These are phyloP conservation scores for Ceuthmochares aereus DNA, from an alignment of 2,113 vertebrate genomes.

Conservation along the genomic window DNA sequence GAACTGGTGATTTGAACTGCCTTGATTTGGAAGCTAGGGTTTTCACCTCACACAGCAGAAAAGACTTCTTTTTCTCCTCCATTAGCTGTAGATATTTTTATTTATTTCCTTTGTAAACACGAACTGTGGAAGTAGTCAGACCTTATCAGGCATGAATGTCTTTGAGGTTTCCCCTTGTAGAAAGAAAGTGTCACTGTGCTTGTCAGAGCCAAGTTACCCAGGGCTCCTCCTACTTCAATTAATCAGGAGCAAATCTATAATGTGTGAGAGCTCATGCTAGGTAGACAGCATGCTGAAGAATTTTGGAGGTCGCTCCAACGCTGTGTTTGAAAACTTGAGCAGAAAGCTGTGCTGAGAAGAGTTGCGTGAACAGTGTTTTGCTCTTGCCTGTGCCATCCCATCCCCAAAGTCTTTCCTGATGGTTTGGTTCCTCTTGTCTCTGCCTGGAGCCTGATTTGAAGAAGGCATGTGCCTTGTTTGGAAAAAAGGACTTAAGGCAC, in stretches of 20 bases:
- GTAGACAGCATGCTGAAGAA: background rate
- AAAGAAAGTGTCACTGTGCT: background rate
- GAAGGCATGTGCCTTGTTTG: background rate
- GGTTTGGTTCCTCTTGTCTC: background rate
- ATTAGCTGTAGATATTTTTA: background rate
- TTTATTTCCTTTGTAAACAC: background rate
- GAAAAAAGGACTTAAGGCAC: background rate
- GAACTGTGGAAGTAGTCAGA: background rate
- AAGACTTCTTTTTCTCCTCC: background rate
- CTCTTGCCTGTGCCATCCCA: background rate
- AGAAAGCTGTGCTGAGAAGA: background rate
- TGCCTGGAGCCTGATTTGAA: background rate
- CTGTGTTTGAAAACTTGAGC: background rate
- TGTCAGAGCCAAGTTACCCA: background rate
- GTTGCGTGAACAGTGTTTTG: background rate
- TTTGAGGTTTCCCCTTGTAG: slow-evolving; percentile 1
- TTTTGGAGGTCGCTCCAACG: background rate
- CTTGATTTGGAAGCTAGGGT: background rate
- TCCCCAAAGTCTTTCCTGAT: background rate
- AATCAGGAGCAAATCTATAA: background rate
- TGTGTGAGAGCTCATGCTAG: background rate
- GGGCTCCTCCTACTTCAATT: background rate
- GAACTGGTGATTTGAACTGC: slow-evolving; percentile 12
- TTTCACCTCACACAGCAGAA: background rate
- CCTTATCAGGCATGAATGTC: background rate